phyloP scores from a whole-genome alignment of 53 echinoderm and acorn worm species.

The Arbacia lixula region DNA sequence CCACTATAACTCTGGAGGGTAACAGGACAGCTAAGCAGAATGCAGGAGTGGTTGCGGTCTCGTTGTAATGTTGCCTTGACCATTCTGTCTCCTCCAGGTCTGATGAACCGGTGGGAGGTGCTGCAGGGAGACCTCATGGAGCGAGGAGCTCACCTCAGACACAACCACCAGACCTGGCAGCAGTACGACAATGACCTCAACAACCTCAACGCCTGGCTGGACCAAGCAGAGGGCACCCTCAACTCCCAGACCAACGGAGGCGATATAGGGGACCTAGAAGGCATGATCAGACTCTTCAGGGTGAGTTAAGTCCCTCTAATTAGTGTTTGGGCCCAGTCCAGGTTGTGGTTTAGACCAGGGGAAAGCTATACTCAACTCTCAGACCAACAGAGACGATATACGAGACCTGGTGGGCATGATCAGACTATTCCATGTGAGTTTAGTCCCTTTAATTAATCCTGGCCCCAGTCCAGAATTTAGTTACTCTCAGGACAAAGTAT shows the following conservation, averaged over 20 bases:
- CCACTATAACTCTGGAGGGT: no score
- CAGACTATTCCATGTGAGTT: slow-evolving; percentile 84
- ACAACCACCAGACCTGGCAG: slow-evolving; percentile 95
- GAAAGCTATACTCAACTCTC: slow-evolving; percentile 77
- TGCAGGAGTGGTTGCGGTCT: no score
- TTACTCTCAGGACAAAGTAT: no score
- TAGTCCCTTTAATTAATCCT: no score
- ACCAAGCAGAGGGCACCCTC: slow-evolving; percentile 88
- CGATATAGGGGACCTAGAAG: slow-evolving; percentile 82
- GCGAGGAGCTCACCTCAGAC: slow-evolving; percentile 64
- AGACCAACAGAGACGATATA: slow-evolving; percentile 70
- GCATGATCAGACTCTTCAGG: slow-evolving; percentile 88
- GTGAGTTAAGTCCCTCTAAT: no score
- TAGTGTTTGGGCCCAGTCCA: no score
- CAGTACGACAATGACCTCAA: slow-evolving; percentile 95
- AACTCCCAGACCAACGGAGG: slow-evolving; percentile 75
- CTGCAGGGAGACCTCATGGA: slow-evolving; percentile 84
- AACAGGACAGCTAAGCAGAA: no score
- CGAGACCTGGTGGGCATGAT: slow-evolving; percentile 89
- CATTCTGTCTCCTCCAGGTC: no score
- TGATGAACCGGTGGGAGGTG: slow-evolving; percentile 82
- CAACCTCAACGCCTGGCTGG: slow-evolving; percentile 90
- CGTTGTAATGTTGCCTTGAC: no score
- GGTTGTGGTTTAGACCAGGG: slow-evolving; percentile 98
- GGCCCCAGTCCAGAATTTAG: no score